Conservation (phyloP, 2,888 invertebrate genomes). For the Acrocyrtus sp. region DNA sequence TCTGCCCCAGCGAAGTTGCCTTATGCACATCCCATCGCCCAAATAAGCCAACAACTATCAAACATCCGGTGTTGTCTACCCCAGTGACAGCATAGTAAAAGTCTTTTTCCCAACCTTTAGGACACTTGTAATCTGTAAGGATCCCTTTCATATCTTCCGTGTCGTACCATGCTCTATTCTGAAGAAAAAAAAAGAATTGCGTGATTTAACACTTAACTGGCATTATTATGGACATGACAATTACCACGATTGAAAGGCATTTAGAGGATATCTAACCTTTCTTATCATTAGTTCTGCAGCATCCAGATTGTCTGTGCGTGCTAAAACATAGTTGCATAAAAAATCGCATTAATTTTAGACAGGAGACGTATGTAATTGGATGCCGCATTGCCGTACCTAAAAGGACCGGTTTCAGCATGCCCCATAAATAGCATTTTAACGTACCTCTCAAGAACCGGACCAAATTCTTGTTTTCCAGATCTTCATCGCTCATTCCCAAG, state of each 20-base stretch:
- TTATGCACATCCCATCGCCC: constrained; percentile 51
- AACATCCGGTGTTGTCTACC: constrained; percentile 27
- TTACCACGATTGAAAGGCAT: background rate
- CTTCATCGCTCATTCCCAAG: constrained; percentile 31
- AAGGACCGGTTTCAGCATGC: too few species aligned
- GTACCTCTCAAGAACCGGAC: constrained; percentile 44
- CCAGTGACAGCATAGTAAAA: constrained; percentile 24
- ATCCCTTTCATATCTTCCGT: constrained; percentile 26
- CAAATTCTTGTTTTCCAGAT: constrained; percentile 28
- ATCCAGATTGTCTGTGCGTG: constrained; percentile 36
- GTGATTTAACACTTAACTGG: too few species aligned
- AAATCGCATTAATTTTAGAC: too few species aligned
- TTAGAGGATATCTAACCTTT: too few species aligned
- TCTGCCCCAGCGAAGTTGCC: constrained; percentile 38
- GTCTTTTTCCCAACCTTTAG: constrained; percentile 20
- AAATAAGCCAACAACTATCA: constrained; percentile 14
- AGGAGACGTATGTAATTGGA: too few species aligned
- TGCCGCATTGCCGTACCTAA: too few species aligned
- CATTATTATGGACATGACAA: background rate
- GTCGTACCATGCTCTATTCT: constrained; percentile 36
- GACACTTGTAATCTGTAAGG: constrained; percentile 11
- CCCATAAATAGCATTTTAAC: too few species aligned
- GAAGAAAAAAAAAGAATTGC: background rate
- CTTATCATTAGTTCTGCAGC: constrained; percentile 40
- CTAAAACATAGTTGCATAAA: too few species aligned